These are phyloP conservation scores for Vulpes lagopus DNA, from an alignment of 2,113 vertebrate genomes.

Conservation along the genomic window DNA sequence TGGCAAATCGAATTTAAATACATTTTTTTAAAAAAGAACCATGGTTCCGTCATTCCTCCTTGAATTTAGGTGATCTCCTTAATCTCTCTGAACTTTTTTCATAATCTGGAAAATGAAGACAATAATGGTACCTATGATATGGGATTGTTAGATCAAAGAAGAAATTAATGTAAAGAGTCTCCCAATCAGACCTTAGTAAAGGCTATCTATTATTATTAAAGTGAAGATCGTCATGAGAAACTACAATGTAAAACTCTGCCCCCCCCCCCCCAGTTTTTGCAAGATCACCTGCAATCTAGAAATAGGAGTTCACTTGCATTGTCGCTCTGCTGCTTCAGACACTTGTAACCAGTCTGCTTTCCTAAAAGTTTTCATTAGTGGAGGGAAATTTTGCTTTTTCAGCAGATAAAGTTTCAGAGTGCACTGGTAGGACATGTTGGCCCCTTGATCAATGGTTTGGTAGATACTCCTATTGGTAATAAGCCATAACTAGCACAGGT, in stretches of 20 bases:
- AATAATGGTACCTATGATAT: not conserved
- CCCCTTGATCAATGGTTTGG: conserved; percentile 42
- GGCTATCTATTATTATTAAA: not conserved
- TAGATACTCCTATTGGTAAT: conserved; percentile 32
- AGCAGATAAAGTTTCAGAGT: conserved; percentile 44
- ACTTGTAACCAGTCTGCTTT: not conserved
- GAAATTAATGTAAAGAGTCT: not conserved
- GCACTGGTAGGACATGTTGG: not conserved
- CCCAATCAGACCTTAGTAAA: not conserved
- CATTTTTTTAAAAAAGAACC: not conserved
- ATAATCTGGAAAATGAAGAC: not conserved
- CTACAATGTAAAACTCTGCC: not conserved
- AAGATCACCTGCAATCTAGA: not conserved
- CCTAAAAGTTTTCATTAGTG: not conserved
- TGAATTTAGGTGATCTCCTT: not conserved
- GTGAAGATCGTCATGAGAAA: not conserved
- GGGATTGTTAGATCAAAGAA: not conserved
- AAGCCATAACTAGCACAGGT: conserved; percentile 63
- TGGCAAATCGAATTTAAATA: no score
- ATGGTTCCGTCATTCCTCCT: not conserved
- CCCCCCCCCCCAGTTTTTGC: not conserved
- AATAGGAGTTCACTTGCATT: not conserved
- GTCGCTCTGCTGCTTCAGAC: not conserved
- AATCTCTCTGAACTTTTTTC: not conserved
- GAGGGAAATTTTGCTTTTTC: conserved; percentile 30